phyloP scores from a whole-genome alignment of 2,113 vertebrate genomes.

The Pyrgilauda ruficollis region DNA sequence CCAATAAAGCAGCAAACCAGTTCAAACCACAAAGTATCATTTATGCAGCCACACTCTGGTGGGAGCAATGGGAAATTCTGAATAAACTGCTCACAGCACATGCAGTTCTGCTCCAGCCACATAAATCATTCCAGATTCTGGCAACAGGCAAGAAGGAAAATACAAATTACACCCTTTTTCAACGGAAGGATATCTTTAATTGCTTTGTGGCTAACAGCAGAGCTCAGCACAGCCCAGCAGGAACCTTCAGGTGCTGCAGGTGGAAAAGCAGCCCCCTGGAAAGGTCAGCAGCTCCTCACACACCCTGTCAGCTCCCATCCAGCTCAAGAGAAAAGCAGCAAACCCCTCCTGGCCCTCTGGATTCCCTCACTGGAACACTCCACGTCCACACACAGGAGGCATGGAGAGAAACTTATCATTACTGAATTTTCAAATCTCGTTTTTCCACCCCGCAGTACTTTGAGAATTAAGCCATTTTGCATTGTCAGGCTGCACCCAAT shows the following conservation, averaged over 20 bases:
- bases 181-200: not conserved
- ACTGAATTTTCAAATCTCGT: not conserved
- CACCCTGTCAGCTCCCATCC: not conserved
- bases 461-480: not conserved
- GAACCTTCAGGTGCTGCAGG: not conserved
- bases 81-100: not conserved
- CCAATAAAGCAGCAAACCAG: not conserved
- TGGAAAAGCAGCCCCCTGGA: not conserved
- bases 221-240: not conserved
- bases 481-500: too few species aligned
- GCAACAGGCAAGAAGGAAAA: not conserved
- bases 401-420: rapidly evolving
- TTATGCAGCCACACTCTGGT: not conserved
- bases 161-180: not conserved
- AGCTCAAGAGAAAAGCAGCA: not conserved
- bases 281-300: not conserved
- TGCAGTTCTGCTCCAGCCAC: not conserved
- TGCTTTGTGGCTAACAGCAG: not conserved
- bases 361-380: rapidly evolving
- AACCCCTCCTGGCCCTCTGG: not conserved
- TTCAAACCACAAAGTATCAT: not conserved
- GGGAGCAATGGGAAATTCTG: not conserved
- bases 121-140: not conserved
- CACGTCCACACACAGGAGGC: rapidly evolving
- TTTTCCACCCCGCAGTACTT: not conserved